Percentiles rank a stretch among this genome's conserved stretches.
phyloP scores from a whole-genome alignment of 2,888 invertebrate species.

The Stegophylla sp. region DNA sequence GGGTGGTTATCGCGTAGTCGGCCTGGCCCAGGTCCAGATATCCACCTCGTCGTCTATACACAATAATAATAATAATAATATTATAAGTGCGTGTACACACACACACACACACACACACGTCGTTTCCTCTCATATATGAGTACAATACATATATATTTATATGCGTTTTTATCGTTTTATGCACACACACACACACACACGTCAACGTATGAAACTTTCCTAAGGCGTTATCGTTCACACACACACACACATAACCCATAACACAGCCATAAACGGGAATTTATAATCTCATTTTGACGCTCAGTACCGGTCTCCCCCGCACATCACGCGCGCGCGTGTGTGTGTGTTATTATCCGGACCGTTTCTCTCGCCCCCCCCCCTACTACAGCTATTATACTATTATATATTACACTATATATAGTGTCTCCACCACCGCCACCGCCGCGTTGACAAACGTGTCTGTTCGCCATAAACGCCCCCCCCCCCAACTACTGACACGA shows the following conservation, averaged over 20 bases:
- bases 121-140: too few relatives aligned
- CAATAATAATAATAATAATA: too few relatives aligned
- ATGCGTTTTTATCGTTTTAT: conserved; percentile 27
- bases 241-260: not conserved
- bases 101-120: not conserved
- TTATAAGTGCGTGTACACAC: not conserved
- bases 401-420: too few relatives aligned
- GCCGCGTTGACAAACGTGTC: conserved; percentile 47
- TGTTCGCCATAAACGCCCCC: conserved; percentile 22
- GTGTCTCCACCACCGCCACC: not conserved
- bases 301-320: not conserved
- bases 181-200: conserved; percentile 7
- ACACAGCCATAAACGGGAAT: conserved; percentile 54
- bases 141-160: too few relatives aligned
- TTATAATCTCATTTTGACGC: conserved; percentile 53
- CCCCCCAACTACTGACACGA: not conserved
- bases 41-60: conserved; percentile 6
- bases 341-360: conserved; percentile 39
- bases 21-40: conserved; percentile 43
- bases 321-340: not conserved
- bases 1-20: conserved; percentile 4
- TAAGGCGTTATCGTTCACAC: not conserved
- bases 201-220: not conserved
- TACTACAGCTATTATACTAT: too few relatives aligned
- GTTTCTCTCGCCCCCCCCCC: conserved; percentile 31